Percentiles rank a stretch among this genome's conserved stretches.
phyloP scores from a whole-genome alignment of 2,113 vertebrate species.

The Oreotragus oreotragus region DNA sequence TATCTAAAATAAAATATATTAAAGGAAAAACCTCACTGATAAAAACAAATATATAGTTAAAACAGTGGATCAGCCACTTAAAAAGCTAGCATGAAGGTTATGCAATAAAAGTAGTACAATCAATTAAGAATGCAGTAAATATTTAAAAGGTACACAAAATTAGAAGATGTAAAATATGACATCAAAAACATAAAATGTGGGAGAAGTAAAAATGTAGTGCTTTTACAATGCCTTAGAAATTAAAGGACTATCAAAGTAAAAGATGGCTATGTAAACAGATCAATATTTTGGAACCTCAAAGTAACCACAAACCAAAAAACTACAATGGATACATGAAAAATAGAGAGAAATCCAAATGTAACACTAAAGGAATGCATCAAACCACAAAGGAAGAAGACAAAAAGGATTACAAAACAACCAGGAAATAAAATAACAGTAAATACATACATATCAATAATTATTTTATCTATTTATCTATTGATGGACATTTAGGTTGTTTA shows the following conservation, averaged over 20 bases:
- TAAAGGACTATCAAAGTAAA: neutral
- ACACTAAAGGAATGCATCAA: neutral
- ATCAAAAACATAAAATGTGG: neutral
- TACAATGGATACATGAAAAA: neutral
- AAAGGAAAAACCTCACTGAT: neutral
- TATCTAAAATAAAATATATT: neutral
- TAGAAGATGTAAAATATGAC: neutral
- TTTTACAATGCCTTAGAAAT: neutral
- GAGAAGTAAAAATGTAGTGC: neutral
- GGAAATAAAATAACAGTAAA: neutral
- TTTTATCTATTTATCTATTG: neutral
- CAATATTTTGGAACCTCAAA: neutral
- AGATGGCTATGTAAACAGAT: neutral
- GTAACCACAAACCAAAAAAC: neutral
- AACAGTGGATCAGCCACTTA: neutral
- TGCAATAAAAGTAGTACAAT: neutral
- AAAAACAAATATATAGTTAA: neutral
- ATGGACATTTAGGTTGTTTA: neutral
- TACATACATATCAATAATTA: neutral
- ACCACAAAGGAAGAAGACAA: neutral
- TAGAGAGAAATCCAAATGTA: neutral
- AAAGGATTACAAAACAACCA: neutral
- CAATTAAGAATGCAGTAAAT: neutral
- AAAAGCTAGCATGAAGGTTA: neutral
- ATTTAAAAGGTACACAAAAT: neutral